These are phyloP conservation scores for Watsonalla binaria DNA, from an alignment of 2,888 invertebrate genomes.

Conservation along the genomic window DNA sequence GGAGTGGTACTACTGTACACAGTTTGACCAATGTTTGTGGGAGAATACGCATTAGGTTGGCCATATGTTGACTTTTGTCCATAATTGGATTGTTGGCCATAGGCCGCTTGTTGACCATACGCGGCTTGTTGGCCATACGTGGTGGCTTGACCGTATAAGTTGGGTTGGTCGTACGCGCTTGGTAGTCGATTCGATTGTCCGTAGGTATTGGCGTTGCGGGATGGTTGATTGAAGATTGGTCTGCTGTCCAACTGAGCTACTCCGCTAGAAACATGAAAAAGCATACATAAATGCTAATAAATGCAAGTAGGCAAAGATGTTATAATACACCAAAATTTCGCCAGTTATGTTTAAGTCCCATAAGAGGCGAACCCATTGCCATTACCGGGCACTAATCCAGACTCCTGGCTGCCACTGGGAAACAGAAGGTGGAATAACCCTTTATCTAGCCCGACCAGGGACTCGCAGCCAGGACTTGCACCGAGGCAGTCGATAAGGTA, in stretches of 20 bases:
- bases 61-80: constrained; percentile 15
- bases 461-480: too few species aligned
- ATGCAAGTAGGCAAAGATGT: too few species aligned
- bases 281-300: too few species aligned
- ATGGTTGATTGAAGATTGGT: constrained; percentile 20
- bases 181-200: constrained; percentile 18
- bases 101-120: constrained; percentile 21
- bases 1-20: constrained; percentile 53
- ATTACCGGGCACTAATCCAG: too few species aligned
- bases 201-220: constrained; percentile 28
- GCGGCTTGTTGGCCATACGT: constrained; percentile 14
- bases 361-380: too few species aligned
- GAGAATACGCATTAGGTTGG: constrained; percentile 17
- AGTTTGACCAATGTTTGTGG: constrained; percentile 19
- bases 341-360: too few species aligned
- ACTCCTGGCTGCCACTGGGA: too few species aligned
- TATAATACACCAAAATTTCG: too few species aligned
- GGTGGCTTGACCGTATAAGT: constrained; percentile 14
- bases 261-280: constrained; percentile 19
- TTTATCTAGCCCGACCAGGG: too few species aligned
- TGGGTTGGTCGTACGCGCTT: constrained; percentile 7
- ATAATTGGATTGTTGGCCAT: constrained; percentile 19
- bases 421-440: too few species aligned
- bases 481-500: too few species aligned
- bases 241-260: constrained; percentile 23